Evolutionary conservation across 2,888 invertebrate genomes (phyloP), one percentile per base, ranked within the genome.

Genomic region (Drepana falcataria): DNA sequence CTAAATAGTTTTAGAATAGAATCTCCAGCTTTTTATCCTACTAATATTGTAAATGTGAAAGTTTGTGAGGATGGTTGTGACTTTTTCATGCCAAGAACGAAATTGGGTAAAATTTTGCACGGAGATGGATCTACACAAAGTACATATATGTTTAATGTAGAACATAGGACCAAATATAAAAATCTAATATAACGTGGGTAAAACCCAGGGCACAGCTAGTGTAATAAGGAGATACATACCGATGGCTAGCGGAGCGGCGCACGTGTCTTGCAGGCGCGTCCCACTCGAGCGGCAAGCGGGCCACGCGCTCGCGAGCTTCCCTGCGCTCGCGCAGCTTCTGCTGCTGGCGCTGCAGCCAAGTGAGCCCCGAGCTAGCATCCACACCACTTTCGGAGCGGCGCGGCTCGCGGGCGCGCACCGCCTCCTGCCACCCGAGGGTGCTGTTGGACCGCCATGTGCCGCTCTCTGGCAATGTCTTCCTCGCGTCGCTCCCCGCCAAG

Each of bases 291-390:
- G 94, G 94, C 66, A 93, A 92, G 64, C 94, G 92, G 80, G 95
- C 95, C 73, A 95, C 94, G 60, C 94, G 91, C 80, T 94, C 92
- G 75, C 95, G 92, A 58, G 94, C 94, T 77, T 96, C 96, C 69
- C 94, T 93, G 66, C 95, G 92, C 68, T 96, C 96, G 52, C 95
- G 93, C 49, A 96, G 91, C 78, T 96, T 96, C 78, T 95, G 93
- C 75, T 96, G 96, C 76, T 96, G 96, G 63, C 95, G 92, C 81
- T 96, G 96, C 59, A 96, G 91, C 96, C 96, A 96, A 55, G 96
- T 95, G 62, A 94, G 86, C 35, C 92, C 92, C n/a, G 91, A 86
- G 61, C 83, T 83, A 48, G 82, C 83, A 58, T 86, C 89, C 7
- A 76, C 71, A 47, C 77, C 77, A 53, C 86, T 84, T 64, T 88